Conservation (phyloP, 1,140 invertebrate genomes). For the Brachionus sp. region DNA sequence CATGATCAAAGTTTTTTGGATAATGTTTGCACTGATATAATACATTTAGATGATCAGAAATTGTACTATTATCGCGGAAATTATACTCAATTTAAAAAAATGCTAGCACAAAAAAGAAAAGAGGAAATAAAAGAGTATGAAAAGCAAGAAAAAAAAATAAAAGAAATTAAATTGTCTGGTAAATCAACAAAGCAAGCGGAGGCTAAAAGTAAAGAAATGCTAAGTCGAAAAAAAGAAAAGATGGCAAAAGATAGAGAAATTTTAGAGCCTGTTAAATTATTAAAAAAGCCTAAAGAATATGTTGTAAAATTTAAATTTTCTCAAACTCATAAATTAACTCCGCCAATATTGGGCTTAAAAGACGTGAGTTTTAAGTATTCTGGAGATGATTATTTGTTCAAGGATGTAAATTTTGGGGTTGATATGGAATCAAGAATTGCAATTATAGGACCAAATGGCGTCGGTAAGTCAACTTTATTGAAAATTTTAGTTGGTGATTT, state of each 20-base stretch:
- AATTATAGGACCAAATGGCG: slow-evolving; percentile 68
- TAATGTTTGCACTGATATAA: slow-evolving; percentile 97
- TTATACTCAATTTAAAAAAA: slow-evolving; percentile 89
- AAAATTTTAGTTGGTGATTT: slow-evolving; percentile 83
- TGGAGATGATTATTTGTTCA: slow-evolving; percentile 77
- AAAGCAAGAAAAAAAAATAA: slow-evolving; percentile 91
- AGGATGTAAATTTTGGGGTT: slow-evolving; percentile 84
- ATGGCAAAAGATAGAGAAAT: slow-evolving; percentile 68
- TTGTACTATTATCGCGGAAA: slow-evolving; percentile 96
- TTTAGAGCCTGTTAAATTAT: slow-evolving; percentile 70
- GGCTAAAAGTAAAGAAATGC: slow-evolving; percentile 82
- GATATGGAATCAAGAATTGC: slow-evolving; percentile 68
- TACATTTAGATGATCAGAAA: slow-evolving; percentile 90
- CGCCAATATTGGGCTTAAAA: slow-evolving; percentile 87
- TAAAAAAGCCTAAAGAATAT: slow-evolving; percentile 85
- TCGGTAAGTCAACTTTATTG: slow-evolving; percentile 86
- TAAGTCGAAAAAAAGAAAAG: slow-evolving; percentile 90
- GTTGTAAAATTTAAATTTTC: slow-evolving; percentile 95
- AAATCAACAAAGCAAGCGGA: slow-evolving; percentile 90
- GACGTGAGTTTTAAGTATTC: slow-evolving; percentile 76
- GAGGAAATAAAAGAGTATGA: slow-evolving; percentile 94
- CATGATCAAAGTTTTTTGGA: slow-evolving; percentile 99
- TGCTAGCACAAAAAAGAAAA: slow-evolving; percentile 89
- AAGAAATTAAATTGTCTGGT: slow-evolving; percentile 87
- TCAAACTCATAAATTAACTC: slow-evolving; percentile 84